These are phyloP conservation scores for Oryzias javanicus DNA, from an alignment of 2,113 vertebrate genomes.

Conservation along the genomic window DNA sequence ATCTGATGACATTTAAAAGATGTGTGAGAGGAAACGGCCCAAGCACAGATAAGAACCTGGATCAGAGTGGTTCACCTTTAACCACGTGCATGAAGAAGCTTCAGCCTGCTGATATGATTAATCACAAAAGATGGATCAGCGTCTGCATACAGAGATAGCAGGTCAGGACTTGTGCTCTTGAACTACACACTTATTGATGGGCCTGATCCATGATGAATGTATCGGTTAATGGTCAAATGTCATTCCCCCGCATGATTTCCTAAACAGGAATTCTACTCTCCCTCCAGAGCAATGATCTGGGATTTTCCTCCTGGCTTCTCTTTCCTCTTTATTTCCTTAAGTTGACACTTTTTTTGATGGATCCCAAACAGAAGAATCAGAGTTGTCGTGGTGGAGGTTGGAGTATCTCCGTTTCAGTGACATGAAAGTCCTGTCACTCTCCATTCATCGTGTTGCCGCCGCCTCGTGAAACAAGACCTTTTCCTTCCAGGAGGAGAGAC, in stretches of 20 bases:
- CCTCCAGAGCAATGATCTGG: no score
- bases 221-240: no score
- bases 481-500: conserved; percentile 35
- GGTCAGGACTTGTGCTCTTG: conserved; percentile 1
- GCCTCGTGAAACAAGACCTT: conserved; percentile 55
- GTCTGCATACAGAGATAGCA: background rate
- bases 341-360: background rate
- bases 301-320: no score
- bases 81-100: conserved; percentile 21
- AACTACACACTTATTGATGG: background rate
- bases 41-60: conserved; percentile 27
- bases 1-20: conserved; percentile 14
- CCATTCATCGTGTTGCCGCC: conserved; percentile 55
- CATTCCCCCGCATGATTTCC: no score
- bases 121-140: conserved; percentile 4
- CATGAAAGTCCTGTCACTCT: conserved; percentile 71
- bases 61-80: conserved; percentile 45
- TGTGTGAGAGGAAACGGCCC: conserved; percentile 25
- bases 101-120: conserved; percentile 4
- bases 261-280: no score
- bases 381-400: conserved; percentile 34
- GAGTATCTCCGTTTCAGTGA: conserved; percentile 59
- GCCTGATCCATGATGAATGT: no score
- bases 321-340: background rate
- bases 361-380: conserved; percentile 10